phyloP scores from a whole-genome alignment of 2,888 invertebrate species.

The Lasioglossum figueresi region DNA sequence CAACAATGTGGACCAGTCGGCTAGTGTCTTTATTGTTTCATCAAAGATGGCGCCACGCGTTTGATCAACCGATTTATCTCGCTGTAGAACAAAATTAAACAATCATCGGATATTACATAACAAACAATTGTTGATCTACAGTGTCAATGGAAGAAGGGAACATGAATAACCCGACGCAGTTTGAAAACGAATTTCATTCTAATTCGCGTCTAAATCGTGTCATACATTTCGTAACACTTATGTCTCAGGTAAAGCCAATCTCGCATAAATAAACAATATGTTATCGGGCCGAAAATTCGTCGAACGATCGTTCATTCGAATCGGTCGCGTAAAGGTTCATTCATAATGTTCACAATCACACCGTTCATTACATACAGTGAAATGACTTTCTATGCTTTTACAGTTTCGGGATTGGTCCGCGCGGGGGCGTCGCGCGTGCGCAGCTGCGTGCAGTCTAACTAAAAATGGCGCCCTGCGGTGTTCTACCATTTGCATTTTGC shows the following conservation, averaged over 20 bases:
- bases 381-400: background rate
- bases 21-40: background rate
- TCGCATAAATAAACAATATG: background rate
- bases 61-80: background rate
- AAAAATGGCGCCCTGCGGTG: slow-evolving; percentile 54
- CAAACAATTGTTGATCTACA: background rate
- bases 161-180: background rate
- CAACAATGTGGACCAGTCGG: background rate
- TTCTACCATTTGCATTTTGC: slow-evolving; percentile 56
- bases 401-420: background rate
- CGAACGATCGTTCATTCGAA: too few species aligned
- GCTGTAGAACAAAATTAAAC: background rate
- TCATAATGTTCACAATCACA: too few species aligned
- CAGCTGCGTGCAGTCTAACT: slow-evolving; percentile 18
- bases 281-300: background rate
- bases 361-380: background rate
- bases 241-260: background rate
- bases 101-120: background rate
- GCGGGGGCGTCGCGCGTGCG: slow-evolving; percentile 2
- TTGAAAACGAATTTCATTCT: background rate
- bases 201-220: too few species aligned
- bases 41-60: background rate
- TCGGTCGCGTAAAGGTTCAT: too few species aligned
- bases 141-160: background rate
- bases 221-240: background rate